phyloP scores from a whole-genome alignment of 2,888 invertebrate species.

The Apamea monoglypha region DNA sequence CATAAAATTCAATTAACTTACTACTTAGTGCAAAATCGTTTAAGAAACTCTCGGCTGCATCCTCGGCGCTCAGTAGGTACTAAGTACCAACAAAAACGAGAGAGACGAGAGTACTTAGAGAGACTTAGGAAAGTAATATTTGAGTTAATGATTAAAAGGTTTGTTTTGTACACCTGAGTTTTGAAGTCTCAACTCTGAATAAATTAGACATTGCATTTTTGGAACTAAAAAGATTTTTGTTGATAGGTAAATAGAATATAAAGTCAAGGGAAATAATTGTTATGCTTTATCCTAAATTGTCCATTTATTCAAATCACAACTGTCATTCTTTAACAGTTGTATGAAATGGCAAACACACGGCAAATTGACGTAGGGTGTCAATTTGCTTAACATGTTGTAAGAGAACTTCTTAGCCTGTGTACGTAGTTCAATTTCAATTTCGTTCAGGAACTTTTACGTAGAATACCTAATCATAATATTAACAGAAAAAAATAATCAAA shows the following conservation, averaged over 20 bases:
- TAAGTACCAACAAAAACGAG: conserved; percentile 47
- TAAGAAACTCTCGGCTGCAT: conserved; percentile 70
- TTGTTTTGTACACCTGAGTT: conserved; percentile 44
- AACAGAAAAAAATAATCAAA: not conserved
- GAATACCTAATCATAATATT: not conserved
- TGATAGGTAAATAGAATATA: not conserved
- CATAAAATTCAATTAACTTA: conserved; percentile 78
- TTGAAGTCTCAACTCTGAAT: conserved; percentile 6
- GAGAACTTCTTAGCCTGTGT: too few relatives aligned
- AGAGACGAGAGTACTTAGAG: conserved; percentile 6
- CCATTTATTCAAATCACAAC: not conserved
- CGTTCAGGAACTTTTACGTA: too few relatives aligned
- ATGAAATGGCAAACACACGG: not conserved
- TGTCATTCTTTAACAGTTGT: not conserved
- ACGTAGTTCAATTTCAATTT: not conserved
- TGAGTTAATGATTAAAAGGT: conserved; percentile 61
- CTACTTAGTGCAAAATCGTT: conserved; percentile 76
- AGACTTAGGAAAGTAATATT: conserved; percentile 49
- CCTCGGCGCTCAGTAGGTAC: conserved; percentile 19
- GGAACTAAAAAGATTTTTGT: not conserved
- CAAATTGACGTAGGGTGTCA: too few relatives aligned
- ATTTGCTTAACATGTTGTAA: not conserved
- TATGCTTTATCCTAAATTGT: too few relatives aligned
- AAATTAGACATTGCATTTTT: conserved; percentile 2
- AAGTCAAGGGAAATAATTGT: too few relatives aligned